Base-by-base conservation (phyloP, 2,888 invertebrate genomes). In the Acleris holmiana region DNA sequence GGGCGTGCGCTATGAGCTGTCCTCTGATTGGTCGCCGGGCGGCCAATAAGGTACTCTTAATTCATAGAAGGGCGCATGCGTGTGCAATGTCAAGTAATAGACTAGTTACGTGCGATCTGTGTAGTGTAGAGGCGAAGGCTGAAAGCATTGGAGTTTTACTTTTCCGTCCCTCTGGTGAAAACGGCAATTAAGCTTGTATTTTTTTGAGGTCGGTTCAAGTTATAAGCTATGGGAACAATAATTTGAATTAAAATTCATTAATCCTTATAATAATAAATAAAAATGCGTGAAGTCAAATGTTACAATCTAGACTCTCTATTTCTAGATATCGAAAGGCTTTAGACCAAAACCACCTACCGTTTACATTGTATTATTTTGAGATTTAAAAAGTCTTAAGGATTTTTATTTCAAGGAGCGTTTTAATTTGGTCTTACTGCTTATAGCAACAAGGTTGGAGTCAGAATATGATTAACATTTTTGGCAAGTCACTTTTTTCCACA, bases 1-100 rank as follows among this genome's bases (percentile, higher is more conserved):
- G 71, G 77, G 77, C 79, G 86, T 86, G 87, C 84, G 75, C 75
- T 87, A 87, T 85, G 87, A 68, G 68, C 67, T 21, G 55, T 35
- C 29, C 68, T 58, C 69, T 77, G 71, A 88, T 89, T 89, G 89
- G 89, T 61, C 69, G 60, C 2, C 55, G 4, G 41, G 54, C 71
- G 68, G 65, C 89, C 89, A 88, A 89, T 89, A 71, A 67, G 70
- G 55, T 63, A 67, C 67, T 69, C 64, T 46, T 64, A 70, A 75
- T 80, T 35, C 78, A 76, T 79, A 81, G 63, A 66, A 66, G 65
- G 61, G 67, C 68, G 67, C 68, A 64, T 66, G 68, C 66, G 62
- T 51, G 50, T 56, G 78, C 78, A 79, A 76, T 80, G 80, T 80
- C 80, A 82, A 79, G 72, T 75, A 61, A 61, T 61, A 66, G 65